These are phyloP conservation scores for Accipiter virgatus DNA, from an alignment of 2,113 vertebrate species.

Conservation along the genomic window DNA sequence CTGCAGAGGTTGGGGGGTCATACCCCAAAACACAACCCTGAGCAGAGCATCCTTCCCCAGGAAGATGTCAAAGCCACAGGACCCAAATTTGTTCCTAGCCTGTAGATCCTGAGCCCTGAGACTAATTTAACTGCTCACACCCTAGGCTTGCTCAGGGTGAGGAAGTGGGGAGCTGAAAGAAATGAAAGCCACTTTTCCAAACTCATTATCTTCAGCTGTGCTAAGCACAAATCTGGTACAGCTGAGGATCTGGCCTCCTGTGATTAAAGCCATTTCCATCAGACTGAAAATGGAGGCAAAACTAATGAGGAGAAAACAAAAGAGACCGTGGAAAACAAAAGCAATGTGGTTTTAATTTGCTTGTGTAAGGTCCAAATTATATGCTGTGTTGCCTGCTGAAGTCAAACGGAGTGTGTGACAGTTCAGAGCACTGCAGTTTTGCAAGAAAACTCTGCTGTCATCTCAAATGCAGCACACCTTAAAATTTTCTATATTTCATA, in stretches of 20 bases:
- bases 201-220: not conserved
- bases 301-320: slow-evolving; percentile 25
- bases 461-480: not conserved
- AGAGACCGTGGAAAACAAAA: not conserved
- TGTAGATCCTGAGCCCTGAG: not conserved
- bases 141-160: not conserved
- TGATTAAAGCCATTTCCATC: slow-evolving; percentile 15
- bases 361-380: not conserved
- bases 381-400: not conserved
- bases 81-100: not conserved
- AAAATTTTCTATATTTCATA: not conserved
- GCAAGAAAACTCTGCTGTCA: not conserved
- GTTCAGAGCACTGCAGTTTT: not conserved
- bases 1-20: not conserved
- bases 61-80: not conserved
- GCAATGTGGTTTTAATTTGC: slow-evolving; percentile 29
- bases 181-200: not conserved
- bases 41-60: not conserved
- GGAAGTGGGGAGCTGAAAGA: not conserved
- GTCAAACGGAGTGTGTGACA: not conserved
- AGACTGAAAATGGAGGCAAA: not conserved
- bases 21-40: rapidly evolving
- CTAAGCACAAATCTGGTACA: not conserved
- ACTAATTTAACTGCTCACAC: not conserved
- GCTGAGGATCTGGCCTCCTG: not conserved